Evolutionary conservation across 2,888 invertebrate genomes (phyloP).

Genomic region (Agrilus mali): DNA sequence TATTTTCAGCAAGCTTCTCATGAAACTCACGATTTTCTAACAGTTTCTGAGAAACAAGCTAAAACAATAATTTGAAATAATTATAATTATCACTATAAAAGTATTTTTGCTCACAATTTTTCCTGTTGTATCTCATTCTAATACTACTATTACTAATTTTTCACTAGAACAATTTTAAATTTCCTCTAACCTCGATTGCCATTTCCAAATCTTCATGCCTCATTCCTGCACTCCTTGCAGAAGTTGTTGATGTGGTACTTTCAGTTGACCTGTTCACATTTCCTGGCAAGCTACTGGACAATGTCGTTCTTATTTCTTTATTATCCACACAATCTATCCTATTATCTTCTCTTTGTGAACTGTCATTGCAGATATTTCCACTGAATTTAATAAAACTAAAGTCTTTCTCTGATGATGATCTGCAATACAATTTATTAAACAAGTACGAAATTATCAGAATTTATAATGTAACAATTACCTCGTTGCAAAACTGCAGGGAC

Average conservation of each 20-base stretch:
- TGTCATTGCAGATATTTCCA: constrained; percentile 4
- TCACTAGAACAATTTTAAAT: too few species aligned
- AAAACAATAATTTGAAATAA: constrained; percentile 8
- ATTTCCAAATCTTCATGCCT: too few species aligned
- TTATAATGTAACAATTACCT: not conserved
- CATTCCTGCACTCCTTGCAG: too few species aligned
- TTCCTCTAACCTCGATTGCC: too few species aligned
- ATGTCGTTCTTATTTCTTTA: constrained; percentile 14
- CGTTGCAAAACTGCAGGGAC: not conserved
- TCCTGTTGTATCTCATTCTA: too few species aligned
- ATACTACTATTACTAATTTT: too few species aligned
- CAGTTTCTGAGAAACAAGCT: constrained; percentile 36
- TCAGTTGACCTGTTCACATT: constrained; percentile 5
- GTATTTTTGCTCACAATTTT: too few species aligned
- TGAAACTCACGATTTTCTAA: constrained; percentile 39
- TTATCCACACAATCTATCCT: not conserved
- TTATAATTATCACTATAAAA: too few species aligned
- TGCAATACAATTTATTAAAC: too few species aligned
- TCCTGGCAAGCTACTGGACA: constrained; percentile 16
- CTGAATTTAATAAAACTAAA: too few species aligned
- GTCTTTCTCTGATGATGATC: too few species aligned
- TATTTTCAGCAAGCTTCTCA: constrained; percentile 40
- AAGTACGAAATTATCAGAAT: not conserved
- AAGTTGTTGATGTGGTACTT: too few species aligned
- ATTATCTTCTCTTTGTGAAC: not conserved